These are phyloP conservation scores for Sebastes fasciatus DNA, from an alignment of 2,113 vertebrate genomes.

Conservation along the genomic window DNA sequence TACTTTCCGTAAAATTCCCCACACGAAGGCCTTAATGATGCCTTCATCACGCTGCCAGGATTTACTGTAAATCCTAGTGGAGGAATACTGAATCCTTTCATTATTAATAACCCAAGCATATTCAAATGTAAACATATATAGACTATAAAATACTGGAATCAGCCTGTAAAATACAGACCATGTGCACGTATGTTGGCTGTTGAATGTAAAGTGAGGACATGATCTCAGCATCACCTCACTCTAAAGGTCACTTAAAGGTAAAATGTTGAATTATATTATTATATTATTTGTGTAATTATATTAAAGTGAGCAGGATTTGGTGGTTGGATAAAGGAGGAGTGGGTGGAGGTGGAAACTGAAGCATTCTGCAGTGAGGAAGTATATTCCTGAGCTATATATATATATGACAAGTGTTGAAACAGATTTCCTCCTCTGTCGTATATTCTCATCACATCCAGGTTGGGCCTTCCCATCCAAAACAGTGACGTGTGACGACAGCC, in stretches of 20 bases:
- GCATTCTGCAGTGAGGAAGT: background rate
- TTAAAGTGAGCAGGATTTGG: background rate
- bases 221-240: background rate
- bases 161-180: background rate
- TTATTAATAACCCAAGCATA: background rate
- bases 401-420: background rate
- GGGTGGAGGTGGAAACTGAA: background rate
- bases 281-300: background rate
- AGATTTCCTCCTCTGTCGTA: background rate
- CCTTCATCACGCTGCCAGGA: background rate
- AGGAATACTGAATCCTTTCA: background rate
- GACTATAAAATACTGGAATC: background rate
- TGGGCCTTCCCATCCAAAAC: slow-evolving; percentile 1
- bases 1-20: background rate
- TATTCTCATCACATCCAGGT: slow-evolving; percentile 5
- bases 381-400: background rate
- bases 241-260: too few relatives aligned
- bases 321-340: background rate
- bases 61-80: background rate
- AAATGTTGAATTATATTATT: too few relatives aligned
- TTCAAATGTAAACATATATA: background rate
- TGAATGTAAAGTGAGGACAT: background rate
- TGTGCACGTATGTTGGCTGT: too few relatives aligned
- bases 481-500: background rate
- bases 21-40: background rate